Evolutionary conservation across 2,797 vertebrate genomes (phyloP).

Genomic region (Halcyon leucocephala): DNA sequence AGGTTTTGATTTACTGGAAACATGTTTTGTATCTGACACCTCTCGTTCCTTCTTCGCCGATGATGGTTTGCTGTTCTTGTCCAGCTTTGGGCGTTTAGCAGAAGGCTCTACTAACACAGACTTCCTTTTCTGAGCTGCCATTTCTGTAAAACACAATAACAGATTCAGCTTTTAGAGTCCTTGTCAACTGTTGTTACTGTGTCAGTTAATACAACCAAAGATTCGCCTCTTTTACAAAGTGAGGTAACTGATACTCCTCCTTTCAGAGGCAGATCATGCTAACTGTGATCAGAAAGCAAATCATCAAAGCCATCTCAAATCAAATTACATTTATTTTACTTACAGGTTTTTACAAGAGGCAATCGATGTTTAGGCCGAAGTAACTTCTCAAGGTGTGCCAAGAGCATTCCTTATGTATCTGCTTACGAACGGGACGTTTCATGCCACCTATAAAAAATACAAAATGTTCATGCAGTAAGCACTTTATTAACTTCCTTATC

Average conservation of each 20-base stretch:
- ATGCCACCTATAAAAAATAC: slow-evolving; percentile 71
- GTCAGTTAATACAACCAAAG: neutral
- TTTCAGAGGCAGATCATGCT: neutral
- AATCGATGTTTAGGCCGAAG: slow-evolving; percentile 75
- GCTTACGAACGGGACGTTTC: slow-evolving; percentile 65
- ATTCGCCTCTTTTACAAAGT: neutral
- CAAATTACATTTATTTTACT: slow-evolving; percentile 67
- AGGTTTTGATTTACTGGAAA: slow-evolving; percentile 72
- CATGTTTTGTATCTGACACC: slow-evolving; percentile 70
- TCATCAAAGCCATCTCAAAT: slow-evolving; percentile 3
- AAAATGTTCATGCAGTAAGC: slow-evolving; percentile 15
- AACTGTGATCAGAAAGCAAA: neutral
- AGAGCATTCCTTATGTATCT: slow-evolving; percentile 79
- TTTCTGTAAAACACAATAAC: slow-evolving; percentile 78
- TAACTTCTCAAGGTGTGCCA: slow-evolving; percentile 77
- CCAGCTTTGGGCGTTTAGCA: slow-evolving; percentile 78
- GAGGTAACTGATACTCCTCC: neutral
- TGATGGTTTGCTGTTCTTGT: slow-evolving; percentile 67
- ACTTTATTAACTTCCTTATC: neutral
- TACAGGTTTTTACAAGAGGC: slow-evolving; percentile 78
- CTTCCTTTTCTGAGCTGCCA: slow-evolving; percentile 82
- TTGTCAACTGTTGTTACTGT: neutral
- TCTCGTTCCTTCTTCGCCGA: slow-evolving; percentile 72
- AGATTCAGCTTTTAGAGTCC: neutral
- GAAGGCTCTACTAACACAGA: slow-evolving; percentile 74